Evolutionary conservation across 2,113 vertebrate genomes (phyloP), one percentile per base, ranked within the genome.

Genomic region (Chionodraco myersi): DNA sequence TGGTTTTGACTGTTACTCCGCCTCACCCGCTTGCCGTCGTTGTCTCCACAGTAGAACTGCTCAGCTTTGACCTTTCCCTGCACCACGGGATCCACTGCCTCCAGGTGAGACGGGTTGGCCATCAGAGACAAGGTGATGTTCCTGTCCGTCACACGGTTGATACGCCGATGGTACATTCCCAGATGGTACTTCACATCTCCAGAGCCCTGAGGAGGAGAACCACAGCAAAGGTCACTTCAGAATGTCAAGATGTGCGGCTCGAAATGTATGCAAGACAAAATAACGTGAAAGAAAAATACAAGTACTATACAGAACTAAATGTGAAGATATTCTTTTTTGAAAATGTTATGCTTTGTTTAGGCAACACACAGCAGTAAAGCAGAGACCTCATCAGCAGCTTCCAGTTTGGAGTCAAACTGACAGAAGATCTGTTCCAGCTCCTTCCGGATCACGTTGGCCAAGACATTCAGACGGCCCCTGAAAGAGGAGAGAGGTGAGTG

Each of bases 401-500:
- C 98, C 93, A 99, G 94, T 75, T 98, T 99, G 11, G 98, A 99
- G 90, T 99, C 98, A 0, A 99, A 99, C 92, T 99, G 98, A 89
- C 98, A 99, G 95, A 99, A 99, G 53, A 99, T 99, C 93, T 99
- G 98, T 61, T 99, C 98, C 91, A 99, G 87, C 83, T 99, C 98
- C 74, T 99, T 99, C 56, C 98, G 95, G 94, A 99, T 99, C 77
- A 99, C 98, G 0, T 99, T 99, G 23, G 98, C 98, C 1, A 99
- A 87, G 61, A 99, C 98, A 5, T 99, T 99, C 75, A 99, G 95
- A 59, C 98, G 97, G 5, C 98, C 98, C 86, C 98, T 99, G 89
- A 63, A 44, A 56, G 63, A 83, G 47, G 9, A 68, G 12, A 8
- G 11, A 0, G 61, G 58, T 48, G 36, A 5, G 10, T 3, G 34